phyloP scores from a whole-genome alignment of 2,888 invertebrate genomes.

The Melanchra persicariae region DNA sequence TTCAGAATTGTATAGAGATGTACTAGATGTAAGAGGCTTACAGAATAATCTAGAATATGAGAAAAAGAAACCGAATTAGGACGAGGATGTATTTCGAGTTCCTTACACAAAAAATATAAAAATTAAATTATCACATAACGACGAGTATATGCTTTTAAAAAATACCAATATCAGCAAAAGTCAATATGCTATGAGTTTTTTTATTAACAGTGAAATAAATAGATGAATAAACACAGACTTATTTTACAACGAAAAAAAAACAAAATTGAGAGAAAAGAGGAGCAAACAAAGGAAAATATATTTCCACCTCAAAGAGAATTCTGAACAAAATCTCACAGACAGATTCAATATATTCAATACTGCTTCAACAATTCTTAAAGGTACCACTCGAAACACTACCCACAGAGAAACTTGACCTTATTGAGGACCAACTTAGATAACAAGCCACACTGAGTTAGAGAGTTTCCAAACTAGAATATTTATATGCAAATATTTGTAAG shows the following conservation, averaged over 20 bases:
- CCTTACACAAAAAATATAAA: too few relatives aligned
- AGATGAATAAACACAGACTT: not conserved
- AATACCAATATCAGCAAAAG: too few relatives aligned
- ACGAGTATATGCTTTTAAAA: not conserved
- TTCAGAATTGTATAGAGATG: slow-evolving; percentile 20
- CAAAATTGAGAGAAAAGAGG: slow-evolving; percentile 18
- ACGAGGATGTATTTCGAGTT: too few relatives aligned
- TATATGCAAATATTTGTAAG: slow-evolving; percentile 66
- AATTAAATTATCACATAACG: not conserved
- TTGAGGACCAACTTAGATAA: slow-evolving; percentile 42
- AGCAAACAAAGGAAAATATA: slow-evolving; percentile 14
- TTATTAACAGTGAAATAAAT: not conserved
- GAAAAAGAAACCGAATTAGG: not conserved
- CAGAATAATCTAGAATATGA: slow-evolving; percentile 23
- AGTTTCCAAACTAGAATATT: slow-evolving; percentile 63
- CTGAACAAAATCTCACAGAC: slow-evolving; percentile 5
- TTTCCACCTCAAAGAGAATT: slow-evolving; percentile 29
- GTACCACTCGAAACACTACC: slow-evolving; percentile 14
- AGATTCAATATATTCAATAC: slow-evolving; percentile 36
- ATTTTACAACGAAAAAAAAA: slow-evolving; percentile 17
- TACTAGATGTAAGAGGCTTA: slow-evolving; percentile 16
- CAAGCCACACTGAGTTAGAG: slow-evolving; percentile 38
- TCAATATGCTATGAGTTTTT: too few relatives aligned
- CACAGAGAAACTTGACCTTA: slow-evolving; percentile 29
- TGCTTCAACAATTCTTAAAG: slow-evolving; percentile 10